phyloP scores from a whole-genome alignment of 2,113 vertebrate species.

The Mormyrus lacerda region DNA sequence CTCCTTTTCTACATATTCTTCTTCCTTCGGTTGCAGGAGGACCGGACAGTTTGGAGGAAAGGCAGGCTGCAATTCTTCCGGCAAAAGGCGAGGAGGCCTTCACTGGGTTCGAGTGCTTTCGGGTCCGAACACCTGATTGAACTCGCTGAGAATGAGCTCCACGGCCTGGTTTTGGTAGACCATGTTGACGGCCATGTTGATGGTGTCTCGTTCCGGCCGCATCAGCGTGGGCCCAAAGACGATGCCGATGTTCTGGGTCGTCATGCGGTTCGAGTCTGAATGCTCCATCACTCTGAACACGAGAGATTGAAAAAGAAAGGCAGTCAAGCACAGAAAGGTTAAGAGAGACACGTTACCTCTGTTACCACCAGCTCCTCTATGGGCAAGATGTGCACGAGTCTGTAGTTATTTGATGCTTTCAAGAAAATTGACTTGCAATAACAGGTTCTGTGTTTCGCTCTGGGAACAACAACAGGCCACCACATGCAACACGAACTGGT shows the following conservation, averaged over 20 bases:
- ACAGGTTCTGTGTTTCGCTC: background rate
- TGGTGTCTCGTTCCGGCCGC: slow-evolving; percentile 70
- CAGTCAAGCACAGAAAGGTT: background rate
- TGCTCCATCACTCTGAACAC: slow-evolving; percentile 66
- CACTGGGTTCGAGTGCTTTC: slow-evolving; percentile 39
- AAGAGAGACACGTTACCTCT: background rate
- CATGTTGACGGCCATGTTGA: slow-evolving; percentile 73
- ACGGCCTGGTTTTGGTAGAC: slow-evolving; percentile 77
- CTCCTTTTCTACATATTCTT: background rate
- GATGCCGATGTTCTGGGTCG: slow-evolving; percentile 85
- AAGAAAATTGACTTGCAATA: background rate
- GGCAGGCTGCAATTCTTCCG: background rate
- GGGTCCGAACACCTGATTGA: slow-evolving; percentile 57
- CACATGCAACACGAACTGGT: background rate
- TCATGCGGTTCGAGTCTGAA: slow-evolving; percentile 77
- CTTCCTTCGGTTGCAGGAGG: background rate
- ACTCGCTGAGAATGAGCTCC: slow-evolving; percentile 78
- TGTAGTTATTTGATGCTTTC: background rate
- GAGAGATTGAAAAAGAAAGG: background rate
- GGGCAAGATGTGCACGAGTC: background rate
- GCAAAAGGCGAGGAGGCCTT: background rate
- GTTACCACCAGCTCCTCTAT: background rate
- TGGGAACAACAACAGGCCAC: background rate
- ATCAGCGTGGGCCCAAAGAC: slow-evolving; percentile 87
- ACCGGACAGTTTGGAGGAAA: background rate